Evolutionary conservation across 2,797 vertebrate genomes (phyloP).

Genomic region (Naso thynnoides): DNA sequence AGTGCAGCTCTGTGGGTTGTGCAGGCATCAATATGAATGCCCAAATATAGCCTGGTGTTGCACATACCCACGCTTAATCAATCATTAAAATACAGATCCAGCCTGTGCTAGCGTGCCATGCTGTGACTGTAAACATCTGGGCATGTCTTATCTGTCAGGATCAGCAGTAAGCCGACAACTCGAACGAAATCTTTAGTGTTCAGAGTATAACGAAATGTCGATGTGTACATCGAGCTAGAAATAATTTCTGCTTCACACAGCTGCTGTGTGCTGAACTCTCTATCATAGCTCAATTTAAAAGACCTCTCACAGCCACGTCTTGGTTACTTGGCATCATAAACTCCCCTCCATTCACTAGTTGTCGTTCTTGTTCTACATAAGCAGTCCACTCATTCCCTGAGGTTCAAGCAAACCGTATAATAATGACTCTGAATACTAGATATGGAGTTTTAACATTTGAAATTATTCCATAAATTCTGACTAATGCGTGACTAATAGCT

Average conservation of each 20-base stretch:
- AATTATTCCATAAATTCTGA: slow-evolving; percentile 82
- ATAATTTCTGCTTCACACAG: slow-evolving; percentile 14
- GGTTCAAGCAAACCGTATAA: slow-evolving; percentile 76
- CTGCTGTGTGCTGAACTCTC: slow-evolving; percentile 3
- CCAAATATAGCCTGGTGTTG: slow-evolving; percentile 28
- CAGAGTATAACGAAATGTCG: slow-evolving; percentile 30
- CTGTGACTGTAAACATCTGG: slow-evolving; percentile 47
- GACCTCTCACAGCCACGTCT: slow-evolving; percentile 20
- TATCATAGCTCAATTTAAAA: slow-evolving; percentile 13
- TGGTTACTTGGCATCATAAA: slow-evolving; percentile 39
- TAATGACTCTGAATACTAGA: slow-evolving; percentile 74
- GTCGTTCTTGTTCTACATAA: slow-evolving; percentile 51
- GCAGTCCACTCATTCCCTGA: slow-evolving; percentile 57
- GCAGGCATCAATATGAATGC: slow-evolving; percentile 11
- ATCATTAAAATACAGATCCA: slow-evolving; percentile 25
- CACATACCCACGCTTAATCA: slow-evolving; percentile 30
- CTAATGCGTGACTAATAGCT: slow-evolving; percentile 85
- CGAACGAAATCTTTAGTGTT: slow-evolving; percentile 41
- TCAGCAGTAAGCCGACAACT: slow-evolving; percentile 16
- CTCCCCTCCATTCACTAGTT: slow-evolving; percentile 39
- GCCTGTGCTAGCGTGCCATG: slow-evolving; percentile 4
- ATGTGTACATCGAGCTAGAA: slow-evolving; percentile 3
- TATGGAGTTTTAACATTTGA: slow-evolving; percentile 81
- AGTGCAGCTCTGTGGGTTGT: slow-evolving; percentile 35
- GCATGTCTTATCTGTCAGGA: slow-evolving; percentile 36